These are phyloP conservation scores for Troglohyphantes excavatus DNA, from an alignment of 2,888 invertebrate genomes.

Conservation along the genomic window DNA sequence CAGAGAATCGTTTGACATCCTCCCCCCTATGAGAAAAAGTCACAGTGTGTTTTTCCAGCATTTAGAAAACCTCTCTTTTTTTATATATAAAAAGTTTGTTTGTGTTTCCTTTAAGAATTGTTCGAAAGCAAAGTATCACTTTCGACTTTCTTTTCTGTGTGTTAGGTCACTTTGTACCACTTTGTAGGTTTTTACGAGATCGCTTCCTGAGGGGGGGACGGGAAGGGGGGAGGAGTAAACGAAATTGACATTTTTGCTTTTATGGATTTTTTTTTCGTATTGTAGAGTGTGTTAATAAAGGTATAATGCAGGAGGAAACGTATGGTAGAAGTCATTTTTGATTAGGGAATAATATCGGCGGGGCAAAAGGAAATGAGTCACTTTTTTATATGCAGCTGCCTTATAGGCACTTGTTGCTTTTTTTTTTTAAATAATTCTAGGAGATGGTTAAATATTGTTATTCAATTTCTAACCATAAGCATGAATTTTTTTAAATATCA, in stretches of 20 bases:
- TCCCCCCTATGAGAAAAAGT: conserved; percentile 26
- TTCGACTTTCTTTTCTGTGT: conserved; percentile 37
- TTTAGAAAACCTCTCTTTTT: conserved; percentile 65
- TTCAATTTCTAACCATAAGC: no score
- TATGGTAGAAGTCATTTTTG: not conserved
- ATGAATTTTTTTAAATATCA: no score
- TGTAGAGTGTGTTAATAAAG: not conserved
- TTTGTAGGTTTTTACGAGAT: conserved; percentile 54
- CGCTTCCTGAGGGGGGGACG: conserved; percentile 42
- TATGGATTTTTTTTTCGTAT: not conserved
- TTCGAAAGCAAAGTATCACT: conserved; percentile 57
- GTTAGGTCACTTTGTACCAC: conserved; percentile 59
- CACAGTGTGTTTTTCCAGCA: conserved; percentile 62
- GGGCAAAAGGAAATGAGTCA: not conserved
- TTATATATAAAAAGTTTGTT: conserved; percentile 31
- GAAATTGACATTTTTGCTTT: conserved; percentile 10
- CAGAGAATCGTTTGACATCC: not conserved
- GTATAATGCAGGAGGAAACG: not conserved
- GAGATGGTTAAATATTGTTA: no score
- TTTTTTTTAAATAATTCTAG: no score
- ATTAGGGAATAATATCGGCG: not conserved
- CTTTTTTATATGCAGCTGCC: not conserved
- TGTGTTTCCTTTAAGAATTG: conserved; percentile 43
- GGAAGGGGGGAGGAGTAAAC: conserved; percentile 11
- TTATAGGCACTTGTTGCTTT: no score